Base-by-base conservation (phyloP, 2,797 vertebrate genomes). In the Lophius americanus region DNA sequence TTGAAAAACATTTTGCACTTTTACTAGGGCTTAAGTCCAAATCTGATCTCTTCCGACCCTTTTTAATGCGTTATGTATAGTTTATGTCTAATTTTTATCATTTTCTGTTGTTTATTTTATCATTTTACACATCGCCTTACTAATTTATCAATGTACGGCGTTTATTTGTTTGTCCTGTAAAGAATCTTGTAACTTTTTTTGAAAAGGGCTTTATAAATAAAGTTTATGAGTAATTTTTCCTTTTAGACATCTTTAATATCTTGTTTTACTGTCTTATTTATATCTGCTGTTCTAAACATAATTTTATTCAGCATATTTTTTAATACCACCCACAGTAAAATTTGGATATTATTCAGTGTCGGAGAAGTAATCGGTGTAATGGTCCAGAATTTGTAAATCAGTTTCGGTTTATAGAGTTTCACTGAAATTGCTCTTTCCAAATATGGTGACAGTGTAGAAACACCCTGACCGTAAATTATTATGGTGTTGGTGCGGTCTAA, bases 391-490 rank as follows among this genome's bases (percentile, higher is more conserved):
- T 56, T 66, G 14, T 49, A 48, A 63, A 52, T 53, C 36, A 36
- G 56, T 51, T 75, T 32, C 73, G 23, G 23, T 23, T 4, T 41
- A 35, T 36, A 2, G n/a, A 57, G 23, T 47, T 7, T 59, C 33
- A 63, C 58, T 53, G 59, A 75, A 43, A 61, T 10, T 46, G 42
- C 7, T 49, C 37, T 49, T 59, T 75, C 62, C 51, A 69, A 76
- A 83, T 64, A 75, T 33, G 57, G 66, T 57, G 52, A 43, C 43
- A 46, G 68, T 13, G 32, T 51, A 50, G 37, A 56, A 57, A 64
- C 33, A 44, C 37, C 73, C 67, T 54, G 65, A 46, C 69, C 66
- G 70, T 55, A 65, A 83, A 85, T 61, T 58, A 74, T 38, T 75
- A 44, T 65, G 50, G 10, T 48, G 60, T 63, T 54, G 61, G 58